phyloP scores from a whole-genome alignment of 2,797 vertebrate species.

The Varecia variegata region DNA sequence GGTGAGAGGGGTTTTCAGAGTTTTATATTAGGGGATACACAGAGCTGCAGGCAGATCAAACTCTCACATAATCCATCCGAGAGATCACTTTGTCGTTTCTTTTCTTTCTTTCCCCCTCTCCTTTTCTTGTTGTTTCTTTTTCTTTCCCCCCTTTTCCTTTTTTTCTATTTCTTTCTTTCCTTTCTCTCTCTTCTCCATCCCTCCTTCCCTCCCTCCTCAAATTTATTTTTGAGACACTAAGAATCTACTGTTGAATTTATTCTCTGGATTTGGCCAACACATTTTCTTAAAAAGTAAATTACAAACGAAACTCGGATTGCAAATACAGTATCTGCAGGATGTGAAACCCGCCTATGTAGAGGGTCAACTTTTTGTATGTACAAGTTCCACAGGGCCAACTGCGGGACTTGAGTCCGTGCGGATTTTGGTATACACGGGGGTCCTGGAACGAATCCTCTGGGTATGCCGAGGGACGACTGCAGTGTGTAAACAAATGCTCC shows the following conservation, averaged over 20 bases:
- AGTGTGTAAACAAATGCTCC: not conserved
- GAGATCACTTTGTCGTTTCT: not conserved
- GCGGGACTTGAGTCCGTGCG: not conserved
- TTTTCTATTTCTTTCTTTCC: not conserved
- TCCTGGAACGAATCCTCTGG: not conserved
- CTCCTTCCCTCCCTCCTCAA: not conserved
- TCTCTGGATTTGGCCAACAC: not conserved
- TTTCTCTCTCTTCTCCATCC: no score
- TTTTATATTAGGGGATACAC: not conserved
- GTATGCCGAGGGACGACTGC: not conserved
- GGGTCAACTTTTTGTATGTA: not conserved
- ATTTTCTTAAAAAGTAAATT: not conserved
- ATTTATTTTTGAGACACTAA: not conserved
- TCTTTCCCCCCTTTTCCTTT: not conserved
- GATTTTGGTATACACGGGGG: not conserved
- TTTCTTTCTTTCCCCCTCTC: no score
- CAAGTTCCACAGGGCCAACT: not conserved
- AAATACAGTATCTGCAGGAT: not conserved
- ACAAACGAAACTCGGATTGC: not conserved
- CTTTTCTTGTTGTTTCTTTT: not conserved
- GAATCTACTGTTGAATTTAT: not conserved
- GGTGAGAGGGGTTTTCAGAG: not conserved
- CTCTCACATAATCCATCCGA: not conserved
- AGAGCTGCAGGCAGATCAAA: not conserved
- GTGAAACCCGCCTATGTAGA: not conserved